Evolutionary conservation across 2,113 vertebrate genomes (phyloP), one percentile per base, ranked within the genome.

Genomic region (Ceuthmochares aereus): DNA sequence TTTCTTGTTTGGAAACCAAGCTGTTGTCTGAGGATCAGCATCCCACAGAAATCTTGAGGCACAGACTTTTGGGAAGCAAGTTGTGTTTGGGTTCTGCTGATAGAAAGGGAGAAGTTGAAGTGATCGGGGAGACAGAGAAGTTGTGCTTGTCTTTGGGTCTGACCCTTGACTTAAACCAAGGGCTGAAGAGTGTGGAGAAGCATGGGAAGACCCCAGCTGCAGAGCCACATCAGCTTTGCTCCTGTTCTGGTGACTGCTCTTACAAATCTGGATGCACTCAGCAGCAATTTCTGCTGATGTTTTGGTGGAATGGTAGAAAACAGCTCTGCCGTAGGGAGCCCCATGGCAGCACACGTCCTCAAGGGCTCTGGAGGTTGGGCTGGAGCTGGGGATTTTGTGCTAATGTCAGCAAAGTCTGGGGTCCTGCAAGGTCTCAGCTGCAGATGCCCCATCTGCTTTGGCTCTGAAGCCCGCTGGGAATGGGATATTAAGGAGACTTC

Each of bases 151-250:
- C 20, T 36, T 75, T 82, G 45, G 21, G 52, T 64, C 43, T 58
- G 45, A 13, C 30, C 40, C 22, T 93, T 75, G 72, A 77, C 82
- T 29, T 56, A 59, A 49, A 47, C 20, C 22, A 11, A 47, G 34
- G 43, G 36, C 49, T 51, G 58, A 54, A 79, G 58, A 56, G n/a
- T 42, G 52, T 19, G 9, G 36, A 52, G 34, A 56, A 55, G 51
- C 29, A 18, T 5, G 40, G 19, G 34, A 43, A 54, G 69, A 37
- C 32, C 63, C 30, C 15, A 40, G 69, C 74, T 72, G 15, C 27
- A 10, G 32, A 45, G 12, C n/a, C 7, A 0, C 2, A 4, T 49
- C 0, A 0, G 22, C 22, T 76, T 79, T 54, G n/a, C 14, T 29
- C 7, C 62, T 56, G 16, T 59, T 54, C 56, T 78, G 29, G 52